Evolutionary conservation across 2,113 vertebrate species (phyloP), one percentile per base, ranked within the genome.

Genomic region (Xiphophorus couchianus): DNA sequence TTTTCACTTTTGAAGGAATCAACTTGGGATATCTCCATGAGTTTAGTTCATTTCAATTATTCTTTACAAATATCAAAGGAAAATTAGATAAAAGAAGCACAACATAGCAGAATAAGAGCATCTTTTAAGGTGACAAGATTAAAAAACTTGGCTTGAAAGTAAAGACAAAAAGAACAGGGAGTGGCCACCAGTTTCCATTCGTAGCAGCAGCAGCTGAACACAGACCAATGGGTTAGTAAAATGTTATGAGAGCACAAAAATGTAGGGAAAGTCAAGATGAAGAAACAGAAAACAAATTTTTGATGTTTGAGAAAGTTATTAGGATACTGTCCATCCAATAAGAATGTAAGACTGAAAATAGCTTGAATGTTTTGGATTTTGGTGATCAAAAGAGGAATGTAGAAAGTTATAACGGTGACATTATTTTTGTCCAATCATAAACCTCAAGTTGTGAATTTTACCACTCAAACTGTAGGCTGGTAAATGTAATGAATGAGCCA

Each of bases 171-270:
- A 66, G 60, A 63, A 82, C 60, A 82, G 62, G 35, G 58, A 37
- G 76, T 30, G 76, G 79, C 77, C 66, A 86, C 69, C 73, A 69
- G 54, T 58, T 12, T 65, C 58, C 2, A 15, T 33, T 72, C 35
- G 62, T 75, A 74, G 75, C 30, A 71, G 64, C 68, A 79, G 77
- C 76, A 85, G 76, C 62, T 72, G 69, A 84, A 84, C 61, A 75
- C 9, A 72, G 71, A n/a, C n/a, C 37, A 71, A 30, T 54, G 30
- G 64, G 74, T 82, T 76, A 82, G 73, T 69, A 67, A 73, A 73
- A 78, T 67, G 66, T 77, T 76, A 69, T 69, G 73, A 78, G 54
- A 33, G 54, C 30, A 5, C 44, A 68, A 69, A 44, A 79, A 80
- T 48, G 67, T 54, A 76, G 72, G 73, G 27, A 71, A 58, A 25